These are phyloP conservation scores for Monochamus alternatus DNA, from an alignment of 2,888 invertebrate species.

Conservation along the genomic window DNA sequence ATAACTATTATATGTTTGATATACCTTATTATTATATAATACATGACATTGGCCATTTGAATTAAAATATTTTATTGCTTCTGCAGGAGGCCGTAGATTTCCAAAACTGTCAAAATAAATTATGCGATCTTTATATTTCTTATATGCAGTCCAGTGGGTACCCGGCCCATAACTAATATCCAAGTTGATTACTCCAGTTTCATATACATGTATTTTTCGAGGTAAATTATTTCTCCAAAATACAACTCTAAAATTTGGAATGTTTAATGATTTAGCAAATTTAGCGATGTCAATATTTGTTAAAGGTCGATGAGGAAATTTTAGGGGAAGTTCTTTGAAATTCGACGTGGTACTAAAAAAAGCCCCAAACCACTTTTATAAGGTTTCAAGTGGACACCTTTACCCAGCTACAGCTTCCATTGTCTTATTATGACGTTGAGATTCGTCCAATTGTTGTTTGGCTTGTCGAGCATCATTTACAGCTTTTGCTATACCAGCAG, in stretches of 20 bases:
- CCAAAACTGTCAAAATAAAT: too few relatives aligned
- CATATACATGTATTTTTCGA: too few relatives aligned
- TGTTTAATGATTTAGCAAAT: background rate
- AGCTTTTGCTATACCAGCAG: conserved; percentile 54
- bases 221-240: background rate
- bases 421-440: conserved; percentile 53
- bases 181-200: too few relatives aligned
- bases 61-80: too few relatives aligned
- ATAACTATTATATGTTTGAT: too few relatives aligned
- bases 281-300: background rate
- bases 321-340: background rate
- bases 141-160: too few relatives aligned
- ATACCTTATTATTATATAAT: too few relatives aligned
- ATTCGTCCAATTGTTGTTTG: conserved; percentile 52
- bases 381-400: conserved; percentile 30
- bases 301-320: background rate
- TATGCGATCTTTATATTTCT: too few relatives aligned
- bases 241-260: conserved; percentile 1
- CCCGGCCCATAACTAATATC: too few relatives aligned
- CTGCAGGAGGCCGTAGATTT: too few relatives aligned
- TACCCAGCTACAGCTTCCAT: conserved; percentile 52
- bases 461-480: conserved; percentile 52
- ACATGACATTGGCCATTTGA: too few relatives aligned
- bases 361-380: conserved; percentile 19
- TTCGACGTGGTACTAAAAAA: background rate